Evolutionary conservation across 2,113 vertebrate species (phyloP).

Genomic region (Rissa tridactyla): DNA sequence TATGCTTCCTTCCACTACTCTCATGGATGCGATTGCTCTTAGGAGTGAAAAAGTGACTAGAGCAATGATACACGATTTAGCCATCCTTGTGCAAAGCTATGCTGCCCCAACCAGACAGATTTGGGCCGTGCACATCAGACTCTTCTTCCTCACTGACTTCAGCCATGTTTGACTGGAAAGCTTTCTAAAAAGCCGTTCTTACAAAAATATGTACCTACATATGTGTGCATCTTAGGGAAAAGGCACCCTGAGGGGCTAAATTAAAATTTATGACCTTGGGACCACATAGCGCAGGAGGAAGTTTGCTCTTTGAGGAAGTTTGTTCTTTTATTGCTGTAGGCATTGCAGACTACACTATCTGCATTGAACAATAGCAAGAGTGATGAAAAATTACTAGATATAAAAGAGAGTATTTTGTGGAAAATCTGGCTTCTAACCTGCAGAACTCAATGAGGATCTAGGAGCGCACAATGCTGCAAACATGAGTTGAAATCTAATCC

Average conservation of each 20-base stretch:
- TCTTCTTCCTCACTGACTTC: not conserved
- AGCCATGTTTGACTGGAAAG: not conserved
- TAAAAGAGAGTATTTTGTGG: not conserved
- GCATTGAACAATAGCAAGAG: not conserved
- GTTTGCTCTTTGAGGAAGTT: not conserved
- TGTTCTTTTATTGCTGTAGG: not conserved
- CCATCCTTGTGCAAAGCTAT: not conserved
- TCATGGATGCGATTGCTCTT: not conserved
- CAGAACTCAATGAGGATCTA: not conserved
- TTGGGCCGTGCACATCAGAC: not conserved
- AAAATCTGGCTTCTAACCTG: not conserved
- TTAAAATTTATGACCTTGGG: not conserved
- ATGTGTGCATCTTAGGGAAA: not conserved
- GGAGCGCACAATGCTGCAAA: not conserved
- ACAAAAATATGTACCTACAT: rapidly evolving
- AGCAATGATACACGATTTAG: not conserved
- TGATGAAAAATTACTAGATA: not conserved
- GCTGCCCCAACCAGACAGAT: not conserved
- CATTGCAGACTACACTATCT: not conserved
- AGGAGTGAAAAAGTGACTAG: not conserved
- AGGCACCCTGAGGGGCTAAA: not conserved
- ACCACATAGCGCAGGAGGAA: not conserved
- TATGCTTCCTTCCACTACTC: not conserved
- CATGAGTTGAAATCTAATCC: not conserved
- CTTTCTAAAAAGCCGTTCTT: not conserved